Evolutionary conservation across 2,888 invertebrate genomes (phyloP).

Genomic region (Fragum whitleyi): DNA sequence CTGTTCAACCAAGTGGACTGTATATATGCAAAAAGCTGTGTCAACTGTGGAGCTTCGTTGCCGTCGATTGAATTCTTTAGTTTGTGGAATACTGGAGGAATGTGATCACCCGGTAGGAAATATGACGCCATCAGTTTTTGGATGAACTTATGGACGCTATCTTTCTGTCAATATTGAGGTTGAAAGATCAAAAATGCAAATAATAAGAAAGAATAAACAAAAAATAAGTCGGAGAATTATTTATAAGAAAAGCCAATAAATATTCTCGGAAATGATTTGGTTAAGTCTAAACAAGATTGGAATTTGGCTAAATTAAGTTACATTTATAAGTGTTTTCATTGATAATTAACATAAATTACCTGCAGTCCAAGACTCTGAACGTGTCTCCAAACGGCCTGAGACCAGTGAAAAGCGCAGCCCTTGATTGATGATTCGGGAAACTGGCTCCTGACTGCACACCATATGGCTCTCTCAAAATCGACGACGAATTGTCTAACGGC

Average conservation of each 20-base stretch:
- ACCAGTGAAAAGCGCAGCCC: constrained; percentile 11
- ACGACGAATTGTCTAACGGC: no score
- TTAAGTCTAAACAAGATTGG: no score
- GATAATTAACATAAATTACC: neutral
- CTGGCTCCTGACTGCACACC: neutral
- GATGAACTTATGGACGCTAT: neutral
- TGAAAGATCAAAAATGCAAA: neutral
- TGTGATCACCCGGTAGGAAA: constrained; percentile 42
- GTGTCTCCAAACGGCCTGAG: constrained; percentile 4
- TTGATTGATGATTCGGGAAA: neutral
- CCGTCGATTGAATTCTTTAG: constrained; percentile 10
- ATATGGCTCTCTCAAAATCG: neutral
- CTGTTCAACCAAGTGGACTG: neutral
- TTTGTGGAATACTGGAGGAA: constrained; percentile 24
- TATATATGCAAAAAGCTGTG: neutral
- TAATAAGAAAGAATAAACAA: neutral
- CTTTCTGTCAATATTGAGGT: constrained; percentile 3
- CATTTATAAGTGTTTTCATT: no score
- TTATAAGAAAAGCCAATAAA: no score
- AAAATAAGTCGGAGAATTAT: no score
- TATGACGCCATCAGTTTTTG: neutral
- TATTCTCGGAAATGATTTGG: no score
- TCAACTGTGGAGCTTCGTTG: neutral
- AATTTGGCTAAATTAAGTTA: no score
- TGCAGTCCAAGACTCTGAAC: neutral